Base-by-base conservation (phyloP, 2,797 vertebrate species). In the Falco biarmicus region DNA sequence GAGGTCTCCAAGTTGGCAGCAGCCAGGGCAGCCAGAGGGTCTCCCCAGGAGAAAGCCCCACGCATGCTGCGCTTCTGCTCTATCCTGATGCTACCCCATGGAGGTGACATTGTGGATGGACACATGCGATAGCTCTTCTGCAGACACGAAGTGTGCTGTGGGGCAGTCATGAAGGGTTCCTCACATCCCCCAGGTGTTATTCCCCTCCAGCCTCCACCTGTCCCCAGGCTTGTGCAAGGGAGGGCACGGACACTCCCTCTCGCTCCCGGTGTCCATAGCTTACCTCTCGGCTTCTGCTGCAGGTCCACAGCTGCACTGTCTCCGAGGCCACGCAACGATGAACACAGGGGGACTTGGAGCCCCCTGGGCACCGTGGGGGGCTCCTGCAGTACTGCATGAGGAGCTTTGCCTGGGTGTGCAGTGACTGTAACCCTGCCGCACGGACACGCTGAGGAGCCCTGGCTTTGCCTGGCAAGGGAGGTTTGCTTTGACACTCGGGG, bases 261-360 rank as follows among this genome's bases (percentile, higher is more conserved):
- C 1, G 0, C 29, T 41, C 28, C 22, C 43, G 24, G 34, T 13
- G 31, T 11, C 65, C 17, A 4, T 10, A 24, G 13, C 19, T 45
- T 25, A 45, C 43, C 66, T 84, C 68, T 39, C 3, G 5, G 25
- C 26, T 90, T 20, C 64, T 79, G 29, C 8, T 3, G 2, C 53
- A 69, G 26, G n/a, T 69, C 31, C n/a, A 16, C 25, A 39, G 31
- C 20, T 22, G 11, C 1, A 0, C 69, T 68, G 64, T 17, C 68
- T 19, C 51, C 0, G 0, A 41, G 56, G 41, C 61, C 24, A 10
- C 0, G 10, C 8, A 39, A 6, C 1, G 1, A 26, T 5, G 54
- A 37, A 25, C 22, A 32, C 9, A 15, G 10, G 24, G 19, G 22
- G 16, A 21, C 43, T 6, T 57, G 47, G 47, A 84, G n/a, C 34